A percentile compares a stretch with the other conserved stretches of the same genome.
Evolutionary conservation across 2,113 vertebrate genomes (phyloP).

Genomic region (Pseudopodoces humilis): DNA sequence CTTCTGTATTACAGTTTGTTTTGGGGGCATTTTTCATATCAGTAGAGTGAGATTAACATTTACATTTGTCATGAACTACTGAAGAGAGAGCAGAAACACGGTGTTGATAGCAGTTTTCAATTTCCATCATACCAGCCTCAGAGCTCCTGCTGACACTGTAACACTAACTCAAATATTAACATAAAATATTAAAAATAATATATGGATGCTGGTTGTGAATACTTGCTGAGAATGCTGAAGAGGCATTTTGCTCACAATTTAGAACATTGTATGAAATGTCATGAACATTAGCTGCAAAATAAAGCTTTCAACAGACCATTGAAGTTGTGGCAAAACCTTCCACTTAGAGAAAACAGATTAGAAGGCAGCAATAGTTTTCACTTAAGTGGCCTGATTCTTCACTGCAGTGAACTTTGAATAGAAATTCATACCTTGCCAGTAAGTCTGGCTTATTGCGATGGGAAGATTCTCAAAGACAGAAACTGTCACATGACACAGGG

Average conservation of each 20-base stretch:
- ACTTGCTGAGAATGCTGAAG: slow-evolving; percentile 33
- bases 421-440: not conserved
- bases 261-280: not conserved
- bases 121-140: slow-evolving; percentile 37
- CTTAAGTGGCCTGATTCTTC: not conserved
- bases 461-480: not conserved
- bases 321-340: not conserved
- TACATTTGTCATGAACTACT: slow-evolving; percentile 45
- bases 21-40: slow-evolving; percentile 18
- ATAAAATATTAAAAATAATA: slow-evolving; percentile 67
- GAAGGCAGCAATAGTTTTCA: not conserved
- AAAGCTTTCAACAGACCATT: not conserved
- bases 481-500: not conserved
- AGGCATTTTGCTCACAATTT: not conserved
- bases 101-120: not conserved
- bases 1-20: slow-evolving; percentile 7
- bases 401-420: not conserved
- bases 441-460: not conserved
- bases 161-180: slow-evolving; percentile 63
- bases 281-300: not conserved
- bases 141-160: slow-evolving; percentile 50
- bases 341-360: not conserved
- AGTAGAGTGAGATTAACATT: slow-evolving; percentile 29
- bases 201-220: slow-evolving; percentile 37
- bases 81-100: slow-evolving; percentile 27